Conservation (phyloP, 2,113 vertebrate species). For the Equus quagga region DNA sequence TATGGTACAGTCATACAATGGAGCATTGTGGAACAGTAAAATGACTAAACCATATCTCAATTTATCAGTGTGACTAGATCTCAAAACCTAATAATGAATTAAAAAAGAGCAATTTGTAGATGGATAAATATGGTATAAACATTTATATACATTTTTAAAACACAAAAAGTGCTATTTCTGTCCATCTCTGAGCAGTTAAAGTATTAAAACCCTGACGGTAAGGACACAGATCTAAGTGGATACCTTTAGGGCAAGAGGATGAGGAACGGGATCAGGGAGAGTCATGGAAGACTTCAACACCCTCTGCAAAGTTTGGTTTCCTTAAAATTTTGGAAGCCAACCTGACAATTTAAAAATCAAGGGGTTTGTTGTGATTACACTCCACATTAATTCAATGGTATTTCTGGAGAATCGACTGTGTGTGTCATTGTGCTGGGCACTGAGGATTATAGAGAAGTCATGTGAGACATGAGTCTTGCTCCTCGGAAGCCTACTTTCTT, state of each 20-base stretch:
- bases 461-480: not conserved
- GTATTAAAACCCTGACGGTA: not conserved
- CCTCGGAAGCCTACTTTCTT: not conserved
- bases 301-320: conserved; percentile 22
- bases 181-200: not conserved
- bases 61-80: not conserved
- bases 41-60: not conserved
- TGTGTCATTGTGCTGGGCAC: not conserved
- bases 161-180: not conserved
- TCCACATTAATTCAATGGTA: not conserved
- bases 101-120: conserved; percentile 20
- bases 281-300: not conserved
- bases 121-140: not conserved
- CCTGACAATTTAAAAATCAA: not conserved
- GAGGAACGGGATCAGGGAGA: not conserved
- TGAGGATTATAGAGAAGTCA: not conserved
- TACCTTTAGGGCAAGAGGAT: not conserved
- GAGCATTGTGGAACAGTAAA: not conserved
- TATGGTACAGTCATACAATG: not conserved
- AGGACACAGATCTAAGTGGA: not conserved
- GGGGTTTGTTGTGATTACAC: not conserved
- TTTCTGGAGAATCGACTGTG: conserved; percentile 10
- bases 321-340: conserved; percentile 24
- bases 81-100: conserved; percentile 16
- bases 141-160: conserved; percentile 7